phyloP scores from a whole-genome alignment of 2,888 invertebrate genomes.

The Drosophila pullipes region DNA sequence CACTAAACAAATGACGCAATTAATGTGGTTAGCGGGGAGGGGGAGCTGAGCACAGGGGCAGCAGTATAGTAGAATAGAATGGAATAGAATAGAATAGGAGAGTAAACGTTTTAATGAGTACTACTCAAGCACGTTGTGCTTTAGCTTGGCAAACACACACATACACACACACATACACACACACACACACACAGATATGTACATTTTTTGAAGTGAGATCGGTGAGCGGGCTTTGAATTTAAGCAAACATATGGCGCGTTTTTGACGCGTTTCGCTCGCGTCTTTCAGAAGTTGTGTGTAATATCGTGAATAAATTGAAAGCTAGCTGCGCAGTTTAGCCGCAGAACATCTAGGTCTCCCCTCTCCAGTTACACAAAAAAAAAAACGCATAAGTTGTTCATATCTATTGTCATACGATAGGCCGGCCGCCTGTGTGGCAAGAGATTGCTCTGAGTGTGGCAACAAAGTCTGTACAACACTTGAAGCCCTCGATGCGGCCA shows the following conservation, averaged over 20 bases:
- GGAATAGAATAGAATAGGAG: conserved; percentile 12
- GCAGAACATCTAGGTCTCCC: conserved; percentile 64
- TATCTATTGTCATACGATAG: conserved; percentile 48
- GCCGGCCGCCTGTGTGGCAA: conserved; percentile 32
- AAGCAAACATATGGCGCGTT: conserved; percentile 51
- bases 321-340: conserved; percentile 34
- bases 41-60: background rate
- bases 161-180: no score
- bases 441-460: conserved; percentile 30
- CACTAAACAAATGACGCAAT: conserved; percentile 66
- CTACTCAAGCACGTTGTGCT: conserved; percentile 9
- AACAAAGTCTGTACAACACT: conserved; percentile 27
- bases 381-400: conserved; percentile 25
- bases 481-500: conserved; percentile 45
- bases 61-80: conserved; percentile 6
- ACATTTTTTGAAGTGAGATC: conserved; percentile 21
- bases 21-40: conserved; percentile 1
- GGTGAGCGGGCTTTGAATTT: conserved; percentile 27
- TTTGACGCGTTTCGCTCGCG: conserved; percentile 52
- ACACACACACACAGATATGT: background rate
- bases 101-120: conserved; percentile 40
- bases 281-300: conserved; percentile 33
- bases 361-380: conserved; percentile 47
- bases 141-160: conserved; percentile 28
- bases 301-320: conserved; percentile 27